These are phyloP conservation scores for Ardeotis arabs DNA, from an alignment of 2,113 vertebrate species.

Conservation along the genomic window DNA sequence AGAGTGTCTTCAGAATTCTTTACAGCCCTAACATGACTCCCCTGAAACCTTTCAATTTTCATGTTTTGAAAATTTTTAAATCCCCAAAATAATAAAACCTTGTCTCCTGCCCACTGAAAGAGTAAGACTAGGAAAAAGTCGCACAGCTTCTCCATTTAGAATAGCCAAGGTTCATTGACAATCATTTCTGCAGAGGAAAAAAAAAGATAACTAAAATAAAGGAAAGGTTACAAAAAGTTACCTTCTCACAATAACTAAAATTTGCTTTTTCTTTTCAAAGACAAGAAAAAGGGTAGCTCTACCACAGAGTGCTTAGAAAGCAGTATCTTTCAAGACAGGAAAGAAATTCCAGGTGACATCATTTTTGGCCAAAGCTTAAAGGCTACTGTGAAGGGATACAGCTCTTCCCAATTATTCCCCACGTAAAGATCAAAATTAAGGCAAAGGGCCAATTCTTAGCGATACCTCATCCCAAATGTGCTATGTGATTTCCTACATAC, in stretches of 20 bases:
- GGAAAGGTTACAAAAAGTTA: not conserved
- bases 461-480: slow-evolving; percentile 29
- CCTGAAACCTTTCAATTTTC: not conserved
- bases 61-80: not conserved
- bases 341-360: slow-evolving; percentile 47
- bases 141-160: not conserved
- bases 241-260: not conserved
- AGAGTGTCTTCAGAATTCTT: not conserved
- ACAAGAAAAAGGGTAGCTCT: not conserved
- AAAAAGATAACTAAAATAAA: not conserved
- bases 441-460: slow-evolving; percentile 47
- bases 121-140: not conserved
- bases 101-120: not conserved
- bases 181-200: not conserved
- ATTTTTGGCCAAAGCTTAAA: slow-evolving; percentile 63
- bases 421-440: slow-evolving; percentile 52
- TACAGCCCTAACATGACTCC: not conserved
- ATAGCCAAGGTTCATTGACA: not conserved
- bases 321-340: slow-evolving; percentile 8
- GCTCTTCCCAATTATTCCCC: slow-evolving; percentile 47
- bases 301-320: slow-evolving; percentile 11
- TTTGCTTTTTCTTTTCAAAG: not conserved
- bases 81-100: not conserved
- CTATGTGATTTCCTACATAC: slow-evolving; percentile 3
- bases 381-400: slow-evolving; percentile 35